phyloP scores from a whole-genome alignment of 2,888 invertebrate genomes.

The Euplagia quadripunctaria region DNA sequence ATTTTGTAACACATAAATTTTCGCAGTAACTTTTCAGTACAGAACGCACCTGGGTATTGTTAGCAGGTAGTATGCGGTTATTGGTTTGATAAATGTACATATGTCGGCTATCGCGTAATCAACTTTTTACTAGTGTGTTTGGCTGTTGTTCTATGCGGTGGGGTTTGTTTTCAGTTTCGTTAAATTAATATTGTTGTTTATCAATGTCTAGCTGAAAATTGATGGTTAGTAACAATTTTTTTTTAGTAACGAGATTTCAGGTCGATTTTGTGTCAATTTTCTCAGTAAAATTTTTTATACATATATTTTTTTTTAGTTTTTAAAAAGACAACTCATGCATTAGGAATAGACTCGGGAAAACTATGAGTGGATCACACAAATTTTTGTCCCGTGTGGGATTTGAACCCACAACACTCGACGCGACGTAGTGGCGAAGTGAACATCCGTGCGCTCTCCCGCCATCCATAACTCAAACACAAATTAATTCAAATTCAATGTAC shows the following conservation, averaged over 20 bases:
- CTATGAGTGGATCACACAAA: no score
- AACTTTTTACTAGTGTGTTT: constrained; percentile 1
- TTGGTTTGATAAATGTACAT: constrained; percentile 7
- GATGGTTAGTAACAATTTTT: not conserved
- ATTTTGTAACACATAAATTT: not conserved
- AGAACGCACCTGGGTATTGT: constrained; percentile 2
- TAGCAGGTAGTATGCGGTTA: constrained; percentile 1
- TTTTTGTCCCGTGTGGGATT: no score
- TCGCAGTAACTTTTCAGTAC: not conserved
- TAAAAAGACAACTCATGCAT: no score
- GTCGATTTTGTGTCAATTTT: not conserved
- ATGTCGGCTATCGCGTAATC: not conserved
- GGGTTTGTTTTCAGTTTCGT: not conserved
- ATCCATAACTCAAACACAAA: no score
- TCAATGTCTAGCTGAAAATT: not conserved
- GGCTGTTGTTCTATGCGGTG: not conserved
- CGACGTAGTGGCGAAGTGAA: no score
- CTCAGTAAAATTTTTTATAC: no score
- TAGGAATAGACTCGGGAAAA: no score
- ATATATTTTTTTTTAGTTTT: no score
- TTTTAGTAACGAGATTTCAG: not conserved
- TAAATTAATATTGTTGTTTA: not conserved
- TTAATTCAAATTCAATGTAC: no score
- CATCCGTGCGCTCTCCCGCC: no score
- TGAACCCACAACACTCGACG: no score